Base-by-base conservation (phyloP, 2,113 vertebrate genomes). In the Tenrec ecaudatus region DNA sequence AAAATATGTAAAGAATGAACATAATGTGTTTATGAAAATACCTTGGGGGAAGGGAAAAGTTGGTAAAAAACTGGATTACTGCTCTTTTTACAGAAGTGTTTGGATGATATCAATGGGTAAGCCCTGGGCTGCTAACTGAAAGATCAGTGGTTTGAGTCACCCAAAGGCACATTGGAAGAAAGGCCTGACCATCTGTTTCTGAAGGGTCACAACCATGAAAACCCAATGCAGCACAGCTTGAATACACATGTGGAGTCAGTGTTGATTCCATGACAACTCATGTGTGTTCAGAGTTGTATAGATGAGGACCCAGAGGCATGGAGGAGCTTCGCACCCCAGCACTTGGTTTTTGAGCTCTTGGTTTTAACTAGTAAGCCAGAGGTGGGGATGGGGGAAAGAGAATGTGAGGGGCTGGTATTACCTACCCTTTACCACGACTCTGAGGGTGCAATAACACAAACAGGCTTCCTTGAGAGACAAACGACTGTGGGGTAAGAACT, bases 301-400 rank as follows among this genome's bases (percentile, higher is more conserved):
- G n/a, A 29, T 40, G 23, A 81, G 68, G 25, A 86, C 71, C 79
- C 12, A n/a, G 75, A 86, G 33, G 71, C 53, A 73, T 60, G 75
- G 78, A 64, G n/a, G 31, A 75, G 15, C 40, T 90, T 29, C 20
- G 77, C 90, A 81, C 25, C 25, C 71, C 86, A 89, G 53, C 4
- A 71, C 8, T 81, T 73, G 73, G 81, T 38, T 82, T 79, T 75
- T 6, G 90, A 76, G 40, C 60, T 87, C 23, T 66, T 76, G 58
- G 36, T 94, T 96, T 91, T 80, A 77, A 89, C 33, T 86, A 92
- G 33, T 27, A 43, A 40, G 82, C 66, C 47, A 79, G 71, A 40
- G 58, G 47, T 53, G 47, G 47, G n/a, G 11, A 25, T 9, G 0
- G 0, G 33, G 38, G 57, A 53, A 53, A 53, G 15, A 16, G 27